Percentiles rank a stretch among this genome's conserved stretches.
Conservation (phyloP, 2,113 vertebrate species). For the Trogon surrucura region DNA sequence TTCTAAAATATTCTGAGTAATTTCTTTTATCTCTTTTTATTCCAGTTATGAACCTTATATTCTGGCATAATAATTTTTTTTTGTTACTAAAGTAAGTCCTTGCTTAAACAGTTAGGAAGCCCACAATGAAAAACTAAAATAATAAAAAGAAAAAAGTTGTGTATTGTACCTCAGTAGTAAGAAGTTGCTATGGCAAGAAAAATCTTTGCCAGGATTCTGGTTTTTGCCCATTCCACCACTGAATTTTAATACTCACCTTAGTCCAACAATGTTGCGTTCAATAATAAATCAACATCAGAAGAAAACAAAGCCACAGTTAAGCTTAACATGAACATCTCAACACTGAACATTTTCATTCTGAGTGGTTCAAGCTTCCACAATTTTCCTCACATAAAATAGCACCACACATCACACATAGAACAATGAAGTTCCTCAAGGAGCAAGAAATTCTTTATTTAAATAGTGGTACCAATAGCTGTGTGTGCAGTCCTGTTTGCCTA, state of each 20-base stretch:
- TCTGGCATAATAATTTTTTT: neutral
- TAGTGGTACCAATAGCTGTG: neutral
- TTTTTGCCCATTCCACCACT: neutral
- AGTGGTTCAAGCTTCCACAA: neutral
- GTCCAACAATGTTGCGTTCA: neutral
- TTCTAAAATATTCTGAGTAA: slow-evolving; percentile 20
- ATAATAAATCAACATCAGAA: neutral
- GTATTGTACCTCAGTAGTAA: neutral
- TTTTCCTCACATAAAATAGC: neutral
- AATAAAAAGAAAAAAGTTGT: neutral
- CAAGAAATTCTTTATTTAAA: neutral
- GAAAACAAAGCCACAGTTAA: neutral
- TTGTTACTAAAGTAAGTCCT: neutral
- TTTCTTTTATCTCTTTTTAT: neutral
- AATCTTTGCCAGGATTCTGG: neutral
- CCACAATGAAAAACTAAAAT: neutral
- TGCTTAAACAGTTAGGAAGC: neutral
- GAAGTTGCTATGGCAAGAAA: neutral
- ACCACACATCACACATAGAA: neutral
- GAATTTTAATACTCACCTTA: slow-evolving; percentile 13
- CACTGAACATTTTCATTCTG: rapidly evolving
- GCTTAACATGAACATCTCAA: neutral
- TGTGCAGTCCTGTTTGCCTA: neutral
- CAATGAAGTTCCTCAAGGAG: neutral
- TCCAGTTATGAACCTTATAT: neutral